Conservation (phyloP, 2,888 invertebrate genomes). For the Subacronicta megacephala region DNA sequence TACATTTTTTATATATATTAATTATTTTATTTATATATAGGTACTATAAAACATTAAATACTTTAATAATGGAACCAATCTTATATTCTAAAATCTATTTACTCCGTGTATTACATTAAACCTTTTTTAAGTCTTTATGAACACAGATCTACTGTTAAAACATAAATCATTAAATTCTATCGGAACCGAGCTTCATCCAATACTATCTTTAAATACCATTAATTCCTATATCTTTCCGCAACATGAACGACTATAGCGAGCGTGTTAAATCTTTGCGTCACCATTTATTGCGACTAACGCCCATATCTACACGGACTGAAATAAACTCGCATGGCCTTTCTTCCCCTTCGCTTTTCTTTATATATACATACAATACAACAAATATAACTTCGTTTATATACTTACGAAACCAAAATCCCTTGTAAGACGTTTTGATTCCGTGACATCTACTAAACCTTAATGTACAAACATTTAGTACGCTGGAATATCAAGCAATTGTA, state of each 20-base stretch:
- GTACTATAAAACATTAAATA: too few species aligned
- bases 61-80: not conserved
- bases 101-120: not conserved
- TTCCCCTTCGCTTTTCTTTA: conserved; percentile 28
- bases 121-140: not conserved
- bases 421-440: too few species aligned
- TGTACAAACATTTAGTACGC: too few species aligned
- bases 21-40: too few species aligned
- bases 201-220: conserved; percentile 62
- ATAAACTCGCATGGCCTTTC: conserved; percentile 50
- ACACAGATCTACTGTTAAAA: conserved; percentile 1
- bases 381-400: conserved; percentile 21
- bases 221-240: conserved; percentile 71
- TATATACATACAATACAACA: conserved; percentile 26
- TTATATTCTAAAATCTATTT: not conserved
- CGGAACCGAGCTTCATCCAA: conserved; percentile 49
- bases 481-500: too few species aligned
- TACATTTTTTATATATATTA: too few species aligned
- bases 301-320: conserved; percentile 53
- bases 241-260: conserved; percentile 67
- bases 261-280: conserved; percentile 64
- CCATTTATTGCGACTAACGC: conserved; percentile 60
- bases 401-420: too few species aligned
- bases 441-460: too few species aligned
- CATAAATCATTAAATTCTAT: conserved; percentile 47